These are phyloP conservation scores for Oceanites oceanicus DNA, from an alignment of 2,113 vertebrate species.

Conservation along the genomic window DNA sequence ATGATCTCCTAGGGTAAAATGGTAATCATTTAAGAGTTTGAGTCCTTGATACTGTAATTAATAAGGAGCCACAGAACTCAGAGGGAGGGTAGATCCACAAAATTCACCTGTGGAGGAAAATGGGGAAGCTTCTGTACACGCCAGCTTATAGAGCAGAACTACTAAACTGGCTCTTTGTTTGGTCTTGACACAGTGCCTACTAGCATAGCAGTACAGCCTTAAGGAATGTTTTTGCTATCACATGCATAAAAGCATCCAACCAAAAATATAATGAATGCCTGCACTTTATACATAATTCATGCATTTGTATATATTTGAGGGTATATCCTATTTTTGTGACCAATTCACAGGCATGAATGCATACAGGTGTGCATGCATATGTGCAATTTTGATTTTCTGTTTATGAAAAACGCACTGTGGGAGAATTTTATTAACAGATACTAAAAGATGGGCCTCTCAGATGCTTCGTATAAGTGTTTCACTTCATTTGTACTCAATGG, in stretches of 20 bases:
- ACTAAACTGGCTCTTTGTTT: constrained; percentile 58
- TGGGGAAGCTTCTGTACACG: background rate
- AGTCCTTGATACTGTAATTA: background rate
- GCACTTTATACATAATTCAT: constrained; percentile 1
- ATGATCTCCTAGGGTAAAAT: constrained; percentile 13
- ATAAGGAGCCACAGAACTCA: background rate
- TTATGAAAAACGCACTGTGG: constrained; percentile 23
- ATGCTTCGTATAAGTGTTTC: background rate
- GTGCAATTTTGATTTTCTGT: background rate
- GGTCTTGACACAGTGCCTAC: constrained; percentile 45
- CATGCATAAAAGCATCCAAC: constrained; percentile 25
- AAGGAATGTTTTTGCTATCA: constrained; percentile 63
- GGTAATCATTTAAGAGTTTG: background rate
- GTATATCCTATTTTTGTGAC: background rate
- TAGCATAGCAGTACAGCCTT: background rate
- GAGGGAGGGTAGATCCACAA: constrained; percentile 36
- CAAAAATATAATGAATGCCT: constrained; percentile 24
- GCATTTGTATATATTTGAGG: background rate
- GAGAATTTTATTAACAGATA: background rate
- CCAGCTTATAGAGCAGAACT: background rate
- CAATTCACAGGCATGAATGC: constrained; percentile 2
- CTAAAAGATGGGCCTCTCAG: background rate
- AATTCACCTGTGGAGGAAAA: constrained; percentile 35
- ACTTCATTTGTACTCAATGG: background rate
- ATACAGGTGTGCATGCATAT: background rate